Evolutionary conservation across 2,888 invertebrate genomes (phyloP).

Genomic region (Plagodis pulveraria): DNA sequence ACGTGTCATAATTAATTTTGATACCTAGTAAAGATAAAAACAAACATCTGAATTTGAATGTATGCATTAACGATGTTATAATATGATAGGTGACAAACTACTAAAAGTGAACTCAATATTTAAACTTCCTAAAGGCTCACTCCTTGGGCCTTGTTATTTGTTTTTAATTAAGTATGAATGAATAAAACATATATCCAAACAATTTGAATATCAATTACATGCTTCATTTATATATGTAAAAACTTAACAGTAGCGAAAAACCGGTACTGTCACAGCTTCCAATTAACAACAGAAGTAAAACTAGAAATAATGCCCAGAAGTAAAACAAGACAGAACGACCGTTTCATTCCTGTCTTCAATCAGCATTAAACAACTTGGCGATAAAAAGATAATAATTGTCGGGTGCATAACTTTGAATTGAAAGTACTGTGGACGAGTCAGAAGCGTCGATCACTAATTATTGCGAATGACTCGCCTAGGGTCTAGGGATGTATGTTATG

Average conservation of each 20-base stretch:
- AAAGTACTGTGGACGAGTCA: conserved; percentile 39
- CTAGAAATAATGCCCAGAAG: conserved; percentile 18
- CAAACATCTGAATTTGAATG: neutral
- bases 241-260: conserved; percentile 9
- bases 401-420: conserved; percentile 53
- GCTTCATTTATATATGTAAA: conserved; percentile 9
- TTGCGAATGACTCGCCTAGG: conserved; percentile 16
- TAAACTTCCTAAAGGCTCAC: conserved; percentile 2
- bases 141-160: conserved; percentile 8
- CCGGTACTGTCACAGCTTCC: conserved; percentile 11
- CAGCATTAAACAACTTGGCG: conserved; percentile 39
- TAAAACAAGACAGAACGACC: conserved; percentile 18
- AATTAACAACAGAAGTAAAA: conserved; percentile 18
- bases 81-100: too few species aligned
- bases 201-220: conserved; percentile 15
- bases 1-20: neutral
- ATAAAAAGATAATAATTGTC: conserved; percentile 54
- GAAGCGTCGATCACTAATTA: conserved; percentile 47
- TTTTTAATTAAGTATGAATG: conserved; percentile 5
- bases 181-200: neutral
- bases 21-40: neutral
- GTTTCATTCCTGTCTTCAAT: conserved; percentile 37
- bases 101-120: neutral
- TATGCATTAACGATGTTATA: too few species aligned
- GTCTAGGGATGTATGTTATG: conserved; percentile 29